These are phyloP conservation scores for Bradynema listronoti DNA, from an alignment of 1,140 invertebrate genomes.

Conservation along the genomic window DNA sequence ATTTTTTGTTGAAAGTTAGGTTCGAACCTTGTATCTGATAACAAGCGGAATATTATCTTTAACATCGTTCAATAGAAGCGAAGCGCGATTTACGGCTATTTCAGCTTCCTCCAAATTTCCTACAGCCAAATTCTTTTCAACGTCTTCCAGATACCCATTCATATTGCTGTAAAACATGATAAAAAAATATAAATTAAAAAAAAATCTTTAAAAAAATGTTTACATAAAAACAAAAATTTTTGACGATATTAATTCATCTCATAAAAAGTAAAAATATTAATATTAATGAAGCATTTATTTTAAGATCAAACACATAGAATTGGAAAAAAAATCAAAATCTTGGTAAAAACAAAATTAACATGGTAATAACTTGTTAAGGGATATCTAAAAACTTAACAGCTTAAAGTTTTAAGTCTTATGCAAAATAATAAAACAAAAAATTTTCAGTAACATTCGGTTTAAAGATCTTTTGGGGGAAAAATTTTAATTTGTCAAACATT, in stretches of 20 bases:
- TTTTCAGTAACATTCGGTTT: no score
- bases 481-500: constrained; percentile 38
- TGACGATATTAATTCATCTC: no score
- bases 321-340: no score
- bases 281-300: no score
- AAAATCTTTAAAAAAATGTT: constrained; percentile 3
- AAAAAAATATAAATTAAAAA: not conserved
- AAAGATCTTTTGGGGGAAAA: constrained; percentile 3
- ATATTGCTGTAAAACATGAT: constrained; percentile 68
- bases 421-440: no score
- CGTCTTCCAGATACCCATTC: constrained; percentile 93
- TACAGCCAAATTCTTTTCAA: constrained; percentile 88
- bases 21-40: constrained; percentile 83
- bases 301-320: no score
- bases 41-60: constrained; percentile 82
- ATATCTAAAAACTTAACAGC: no score
- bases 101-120: constrained; percentile 94
- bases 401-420: no score
- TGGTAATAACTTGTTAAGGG: no score
- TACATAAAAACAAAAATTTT: constrained; percentile 2
- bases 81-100: constrained; percentile 89
- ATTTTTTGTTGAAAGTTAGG: constrained; percentile 5
- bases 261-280: no score
- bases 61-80: constrained; percentile 82
- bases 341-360: no score